Base-by-base conservation (phyloP, 2,797 vertebrate species). In the Pseudochirops cupreus region DNA sequence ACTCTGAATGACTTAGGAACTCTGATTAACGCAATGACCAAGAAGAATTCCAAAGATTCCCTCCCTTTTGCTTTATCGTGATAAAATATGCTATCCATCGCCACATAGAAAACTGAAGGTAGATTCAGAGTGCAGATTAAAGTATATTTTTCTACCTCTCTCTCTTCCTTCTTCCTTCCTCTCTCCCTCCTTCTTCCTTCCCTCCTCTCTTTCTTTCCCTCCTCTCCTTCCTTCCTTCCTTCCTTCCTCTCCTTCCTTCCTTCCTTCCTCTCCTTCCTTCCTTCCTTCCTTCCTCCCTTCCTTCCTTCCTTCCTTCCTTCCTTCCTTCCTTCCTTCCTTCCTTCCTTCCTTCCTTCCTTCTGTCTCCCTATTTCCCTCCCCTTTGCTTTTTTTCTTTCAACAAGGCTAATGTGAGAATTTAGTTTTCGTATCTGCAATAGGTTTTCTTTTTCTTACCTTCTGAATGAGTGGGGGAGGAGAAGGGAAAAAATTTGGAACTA, bases 171-270 rank as follows among this genome's bases (percentile, higher is more conserved):
- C 33, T 2, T 7, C 6, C 62, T 33, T n/a, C 2, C 4, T 18
- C 4, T 4, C 14, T 2, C 33, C 1, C 62, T 2, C 12, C 5
- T 6, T n/a, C 14, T 33, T 1, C 18, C 7, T 18, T 2, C 33
- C 24, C 14, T 62, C 10, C 11, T 11, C 2, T 31, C 10, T 3
- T 33, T 0, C 11, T 11, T 4, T 13, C 12, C 11, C 29, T 9
- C 31, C 12, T 5, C 29, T 33, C 12, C 31, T 14, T n/a, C 4
- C 33, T 13, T 67, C 4, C 12, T 2, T n/a, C 5, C 33, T 13
- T 67, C 33, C 28, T 4, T 67, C 59, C 59, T 3, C 33, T 5
- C 31, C 59, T 33, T 33, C 26, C 31, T 14, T 33, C 13, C 31
- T 62, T 33, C 31, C 11, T 16, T 67, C 33, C 62, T 46, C 1